phyloP scores from a whole-genome alignment of 1,140 invertebrate species.

The Drosophila teissieri region DNA sequence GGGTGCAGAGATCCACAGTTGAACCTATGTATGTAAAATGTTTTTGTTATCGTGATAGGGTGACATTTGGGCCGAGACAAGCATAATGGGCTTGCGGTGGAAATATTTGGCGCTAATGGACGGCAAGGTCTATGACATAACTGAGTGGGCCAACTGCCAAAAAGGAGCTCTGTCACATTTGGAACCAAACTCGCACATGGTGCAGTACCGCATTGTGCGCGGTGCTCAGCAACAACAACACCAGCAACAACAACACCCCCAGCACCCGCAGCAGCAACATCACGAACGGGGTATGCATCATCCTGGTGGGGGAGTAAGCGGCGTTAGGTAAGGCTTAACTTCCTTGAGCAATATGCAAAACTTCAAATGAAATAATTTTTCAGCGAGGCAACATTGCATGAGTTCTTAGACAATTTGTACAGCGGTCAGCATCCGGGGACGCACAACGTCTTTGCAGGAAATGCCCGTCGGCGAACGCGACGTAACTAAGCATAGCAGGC shows the following conservation, averaged over 20 bases:
- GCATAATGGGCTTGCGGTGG: constrained; percentile 94
- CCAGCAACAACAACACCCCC: constrained; percentile 47
- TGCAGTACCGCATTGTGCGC: constrained; percentile 96
- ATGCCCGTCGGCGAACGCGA: constrained; percentile 70
- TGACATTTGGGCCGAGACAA: constrained; percentile 97
- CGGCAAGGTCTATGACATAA: constrained; percentile 96
- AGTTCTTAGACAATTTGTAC: constrained; percentile 83
- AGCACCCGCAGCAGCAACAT: constrained; percentile 57
- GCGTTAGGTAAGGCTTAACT: constrained; percentile 50
- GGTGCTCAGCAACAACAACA: constrained; percentile 87
- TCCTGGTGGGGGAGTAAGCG: constrained; percentile 52
- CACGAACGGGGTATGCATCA: constrained; percentile 58
- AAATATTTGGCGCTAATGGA: constrained; percentile 99
- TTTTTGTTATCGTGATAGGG: constrained; percentile 86
- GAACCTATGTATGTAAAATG: neutral
- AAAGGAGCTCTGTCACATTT: constrained; percentile 92
- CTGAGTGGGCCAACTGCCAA: constrained; percentile 97
- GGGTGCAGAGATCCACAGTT: constrained; percentile 24
- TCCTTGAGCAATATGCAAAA: neutral
- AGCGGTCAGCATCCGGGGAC: constrained; percentile 80
- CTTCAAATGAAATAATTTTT: neutral
- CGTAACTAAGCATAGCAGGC: constrained; percentile 64
- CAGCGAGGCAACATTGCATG: constrained; percentile 80
- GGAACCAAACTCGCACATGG: constrained; percentile 94
- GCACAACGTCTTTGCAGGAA: constrained; percentile 63